These are phyloP conservation scores for Oreochromis aureus DNA, from an alignment of 2,113 vertebrate species.

Conservation along the genomic window DNA sequence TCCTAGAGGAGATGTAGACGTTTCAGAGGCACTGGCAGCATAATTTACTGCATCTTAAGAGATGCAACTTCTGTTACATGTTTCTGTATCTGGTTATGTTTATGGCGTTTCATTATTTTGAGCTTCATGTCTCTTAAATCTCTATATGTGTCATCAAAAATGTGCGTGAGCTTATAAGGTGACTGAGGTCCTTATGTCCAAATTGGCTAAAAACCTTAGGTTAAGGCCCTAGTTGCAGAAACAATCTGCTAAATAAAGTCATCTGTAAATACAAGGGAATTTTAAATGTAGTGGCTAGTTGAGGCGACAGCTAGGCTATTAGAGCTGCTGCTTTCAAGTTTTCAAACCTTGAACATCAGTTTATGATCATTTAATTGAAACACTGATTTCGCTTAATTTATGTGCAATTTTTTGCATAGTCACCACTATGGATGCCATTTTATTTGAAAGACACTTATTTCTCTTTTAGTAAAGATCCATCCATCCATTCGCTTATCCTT, in stretches of 20 bases:
- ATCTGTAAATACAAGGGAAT: background rate
- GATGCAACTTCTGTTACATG: background rate
- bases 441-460: background rate
- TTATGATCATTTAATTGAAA: background rate
- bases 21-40: background rate
- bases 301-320: background rate
- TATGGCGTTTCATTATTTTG: background rate
- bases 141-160: background rate
- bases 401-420: background rate
- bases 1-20: background rate
- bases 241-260: background rate
- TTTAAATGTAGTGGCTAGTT: background rate
- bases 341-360: background rate
- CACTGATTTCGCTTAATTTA: background rate
- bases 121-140: background rate
- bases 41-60: background rate
- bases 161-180: background rate
- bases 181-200: background rate
- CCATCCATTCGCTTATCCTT: no score
- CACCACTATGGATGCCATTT: background rate
- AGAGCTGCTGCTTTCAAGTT: background rate
- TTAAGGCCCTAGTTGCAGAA: background rate
- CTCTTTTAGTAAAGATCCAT: background rate
- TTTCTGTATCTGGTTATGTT: background rate
- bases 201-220: background rate